Conservation (phyloP, 2,888 invertebrate species). For the Heliconius sara region DNA sequence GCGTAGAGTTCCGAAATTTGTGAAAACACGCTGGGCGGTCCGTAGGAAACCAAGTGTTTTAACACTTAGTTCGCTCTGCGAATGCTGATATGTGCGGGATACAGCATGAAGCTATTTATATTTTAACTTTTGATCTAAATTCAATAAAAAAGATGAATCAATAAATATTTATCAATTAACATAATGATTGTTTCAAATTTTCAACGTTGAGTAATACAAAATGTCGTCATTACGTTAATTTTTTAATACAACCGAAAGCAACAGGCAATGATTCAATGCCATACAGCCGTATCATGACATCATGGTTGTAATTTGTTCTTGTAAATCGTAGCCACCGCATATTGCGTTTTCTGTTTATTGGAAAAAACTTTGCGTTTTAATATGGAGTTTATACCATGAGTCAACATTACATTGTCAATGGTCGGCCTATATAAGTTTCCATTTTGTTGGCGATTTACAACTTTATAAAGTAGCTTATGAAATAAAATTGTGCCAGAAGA, state of each 20-base stretch:
- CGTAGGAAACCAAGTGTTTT: too few species aligned
- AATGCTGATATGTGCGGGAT: too few species aligned
- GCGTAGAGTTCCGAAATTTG: neutral
- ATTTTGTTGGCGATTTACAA: neutral
- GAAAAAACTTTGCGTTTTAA: conserved; percentile 18
- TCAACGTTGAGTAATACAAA: conserved; percentile 29
- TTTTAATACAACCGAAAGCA: conserved; percentile 35
- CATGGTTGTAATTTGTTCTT: conserved; percentile 13
- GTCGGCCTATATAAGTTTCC: conserved; percentile 10
- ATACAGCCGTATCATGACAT: conserved; percentile 54
- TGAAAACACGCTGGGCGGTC: neutral
- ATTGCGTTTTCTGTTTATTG: conserved; percentile 47
- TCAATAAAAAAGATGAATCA: neutral
- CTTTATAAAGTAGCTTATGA: neutral
- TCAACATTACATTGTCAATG: conserved; percentile 10
- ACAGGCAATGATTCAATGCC: conserved; percentile 53
- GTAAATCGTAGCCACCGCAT: neutral
- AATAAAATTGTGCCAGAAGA: neutral
- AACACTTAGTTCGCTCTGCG: too few species aligned
- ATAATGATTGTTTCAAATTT: conserved; percentile 24
- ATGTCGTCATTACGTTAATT: conserved; percentile 32
- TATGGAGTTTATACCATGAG: neutral
- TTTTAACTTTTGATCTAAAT: too few species aligned
- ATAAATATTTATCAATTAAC: neutral
- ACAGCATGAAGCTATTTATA: too few species aligned